Percentiles rank a stretch among this genome's conserved stretches.
These are phyloP conservation scores for Myripristis jacobus DNA, from an alignment of 2,797 vertebrate genomes.

Conservation along the genomic window DNA sequence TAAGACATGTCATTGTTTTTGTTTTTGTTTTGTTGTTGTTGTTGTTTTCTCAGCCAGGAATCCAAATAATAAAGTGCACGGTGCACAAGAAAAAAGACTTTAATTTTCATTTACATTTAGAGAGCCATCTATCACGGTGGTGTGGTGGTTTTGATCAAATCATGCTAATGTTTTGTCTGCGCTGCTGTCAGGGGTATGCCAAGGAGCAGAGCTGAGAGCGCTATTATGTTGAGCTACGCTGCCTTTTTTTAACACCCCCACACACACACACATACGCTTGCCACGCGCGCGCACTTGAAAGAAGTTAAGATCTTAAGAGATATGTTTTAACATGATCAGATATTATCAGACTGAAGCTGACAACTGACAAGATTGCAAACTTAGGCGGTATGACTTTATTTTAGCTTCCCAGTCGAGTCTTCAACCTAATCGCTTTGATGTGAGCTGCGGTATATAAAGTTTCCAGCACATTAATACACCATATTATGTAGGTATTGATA, in stretches of 20 bases:
- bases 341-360: slow-evolving; percentile 22
- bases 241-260: neutral
- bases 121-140: slow-evolving; percentile 53
- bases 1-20: slow-evolving; percentile 37
- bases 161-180: slow-evolving; percentile 59
- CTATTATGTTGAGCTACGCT: slow-evolving; percentile 7
- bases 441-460: neutral
- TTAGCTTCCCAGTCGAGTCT: neutral
- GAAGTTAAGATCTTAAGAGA: slow-evolving; percentile 21
- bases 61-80: slow-evolving; percentile 63
- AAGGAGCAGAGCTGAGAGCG: slow-evolving; percentile 23
- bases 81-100: slow-evolving; percentile 49
- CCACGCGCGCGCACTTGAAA: slow-evolving; percentile 6
- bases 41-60: slow-evolving; percentile 38
- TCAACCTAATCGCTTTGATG: slow-evolving; percentile 2
- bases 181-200: neutral
- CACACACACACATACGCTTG: slow-evolving; percentile 18
- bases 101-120: slow-evolving; percentile 63
- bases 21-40: too few relatives aligned
- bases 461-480: slow-evolving; percentile 27
- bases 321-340: slow-evolving; percentile 35
- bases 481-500: slow-evolving; percentile 23
- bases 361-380: slow-evolving; percentile 25
- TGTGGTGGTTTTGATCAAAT: slow-evolving; percentile 51
- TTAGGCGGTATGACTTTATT: neutral